Conservation (phyloP, 2,113 vertebrate species). For the Cyanistes caeruleus region DNA sequence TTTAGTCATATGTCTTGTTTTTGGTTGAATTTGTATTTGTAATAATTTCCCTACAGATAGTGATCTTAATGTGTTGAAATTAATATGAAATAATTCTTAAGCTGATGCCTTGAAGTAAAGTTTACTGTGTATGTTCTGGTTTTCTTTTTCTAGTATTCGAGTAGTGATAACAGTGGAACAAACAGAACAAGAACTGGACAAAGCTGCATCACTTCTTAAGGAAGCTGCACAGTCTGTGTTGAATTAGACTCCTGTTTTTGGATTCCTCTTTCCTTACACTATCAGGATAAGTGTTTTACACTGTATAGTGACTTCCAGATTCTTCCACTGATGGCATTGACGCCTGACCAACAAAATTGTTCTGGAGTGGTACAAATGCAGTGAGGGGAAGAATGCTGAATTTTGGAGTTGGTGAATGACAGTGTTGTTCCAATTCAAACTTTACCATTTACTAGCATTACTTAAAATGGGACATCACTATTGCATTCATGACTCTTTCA, state of each 20-base stretch:
- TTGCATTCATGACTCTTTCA: not conserved
- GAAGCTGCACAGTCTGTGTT: constrained; percentile 81
- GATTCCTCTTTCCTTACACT: not conserved
- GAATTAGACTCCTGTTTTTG: constrained; percentile 50
- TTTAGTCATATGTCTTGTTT: not conserved
- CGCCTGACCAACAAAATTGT: not conserved
- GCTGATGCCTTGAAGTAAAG: not conserved
- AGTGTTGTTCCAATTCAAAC: not conserved
- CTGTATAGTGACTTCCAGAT: not conserved
- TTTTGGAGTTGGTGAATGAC: constrained; percentile 2
- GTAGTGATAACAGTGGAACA: constrained; percentile 91
- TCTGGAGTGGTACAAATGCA: not conserved
- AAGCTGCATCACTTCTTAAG: constrained; percentile 82
- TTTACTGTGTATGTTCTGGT: not conserved
- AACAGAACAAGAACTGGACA: constrained; percentile 87
- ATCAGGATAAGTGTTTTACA: not conserved
- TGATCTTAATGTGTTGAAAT: not conserved
- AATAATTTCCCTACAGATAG: not conserved
- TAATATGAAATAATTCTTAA: not conserved
- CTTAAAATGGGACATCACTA: not conserved
- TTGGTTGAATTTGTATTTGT: not conserved
- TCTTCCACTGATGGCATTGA: not conserved
- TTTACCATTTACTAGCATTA: constrained; percentile 15
- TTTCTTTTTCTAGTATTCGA: constrained; percentile 82
- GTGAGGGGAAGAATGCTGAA: not conserved